These are phyloP conservation scores for Manacus vitellinus DNA, from an alignment of 2,113 vertebrate species.

Conservation along the genomic window DNA sequence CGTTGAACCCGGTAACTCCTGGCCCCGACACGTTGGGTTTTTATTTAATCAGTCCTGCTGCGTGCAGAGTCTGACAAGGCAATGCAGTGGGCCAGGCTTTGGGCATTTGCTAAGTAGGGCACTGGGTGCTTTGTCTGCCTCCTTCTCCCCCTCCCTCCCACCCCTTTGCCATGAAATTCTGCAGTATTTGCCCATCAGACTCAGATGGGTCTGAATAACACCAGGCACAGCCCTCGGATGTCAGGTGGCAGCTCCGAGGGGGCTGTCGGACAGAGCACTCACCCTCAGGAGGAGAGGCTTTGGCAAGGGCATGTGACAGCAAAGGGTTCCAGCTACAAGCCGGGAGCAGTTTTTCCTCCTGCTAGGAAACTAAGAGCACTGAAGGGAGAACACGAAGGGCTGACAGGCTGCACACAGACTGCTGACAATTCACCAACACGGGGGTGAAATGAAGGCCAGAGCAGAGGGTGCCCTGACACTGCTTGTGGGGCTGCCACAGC, in stretches of 20 bases:
- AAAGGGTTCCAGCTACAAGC: background rate
- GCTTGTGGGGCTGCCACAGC: fast-evolving
- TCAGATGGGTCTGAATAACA: background rate
- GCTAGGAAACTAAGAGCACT: background rate
- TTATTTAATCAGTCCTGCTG: background rate
- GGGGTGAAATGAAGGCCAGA: background rate
- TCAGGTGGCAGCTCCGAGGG: background rate
- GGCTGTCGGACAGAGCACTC: background rate
- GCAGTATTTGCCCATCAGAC: background rate
- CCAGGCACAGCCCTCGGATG: fast-evolving
- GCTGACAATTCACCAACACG: background rate
- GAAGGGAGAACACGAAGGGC: background rate
- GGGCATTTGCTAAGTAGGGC: background rate
- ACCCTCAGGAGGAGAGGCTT: background rate
- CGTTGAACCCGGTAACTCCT: background rate
- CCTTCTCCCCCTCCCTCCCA: background rate
- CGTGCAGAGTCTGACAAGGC: background rate
- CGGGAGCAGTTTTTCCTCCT: background rate
- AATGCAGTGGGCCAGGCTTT: fast-evolving
- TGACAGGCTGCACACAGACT: background rate
- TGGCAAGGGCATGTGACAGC: background rate
- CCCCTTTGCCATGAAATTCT: background rate
- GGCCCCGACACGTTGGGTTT: background rate
- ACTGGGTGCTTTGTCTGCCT: background rate
- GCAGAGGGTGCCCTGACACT: background rate